Conservation (phyloP, 2,888 invertebrate species). For the Pachycephus smyrnensis region DNA sequence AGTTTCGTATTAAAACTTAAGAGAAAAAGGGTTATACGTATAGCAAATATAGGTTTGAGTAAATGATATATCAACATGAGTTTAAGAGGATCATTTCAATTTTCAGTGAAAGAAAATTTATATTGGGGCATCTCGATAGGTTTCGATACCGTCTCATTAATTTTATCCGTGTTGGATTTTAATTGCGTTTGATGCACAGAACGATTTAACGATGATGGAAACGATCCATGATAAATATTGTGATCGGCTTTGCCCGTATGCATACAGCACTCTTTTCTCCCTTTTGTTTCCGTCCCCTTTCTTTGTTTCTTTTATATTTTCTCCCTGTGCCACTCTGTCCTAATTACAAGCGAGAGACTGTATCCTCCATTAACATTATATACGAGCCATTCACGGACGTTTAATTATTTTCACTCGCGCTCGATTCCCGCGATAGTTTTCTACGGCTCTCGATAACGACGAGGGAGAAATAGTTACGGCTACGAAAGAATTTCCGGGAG, state of each 20-base stretch:
- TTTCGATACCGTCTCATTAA: background rate
- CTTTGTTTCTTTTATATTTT: slow-evolving; percentile 8
- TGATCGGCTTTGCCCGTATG: background rate
- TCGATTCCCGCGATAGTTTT: background rate
- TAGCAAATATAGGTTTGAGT: too few species aligned
- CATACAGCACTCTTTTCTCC: background rate
- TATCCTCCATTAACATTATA: slow-evolving; percentile 19
- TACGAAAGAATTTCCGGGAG: background rate
- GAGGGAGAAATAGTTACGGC: background rate
- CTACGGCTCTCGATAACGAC: background rate
- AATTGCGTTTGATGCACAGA: slow-evolving; percentile 14
- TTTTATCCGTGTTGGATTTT: background rate
- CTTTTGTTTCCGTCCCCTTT: background rate
- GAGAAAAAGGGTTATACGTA: background rate
- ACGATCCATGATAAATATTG: slow-evolving; percentile 18
- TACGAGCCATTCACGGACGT: slow-evolving; percentile 14
- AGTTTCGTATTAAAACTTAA: background rate
- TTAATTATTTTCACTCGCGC: slow-evolving; percentile 15
- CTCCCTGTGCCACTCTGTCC: slow-evolving; percentile 4
- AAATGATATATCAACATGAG: too few species aligned
- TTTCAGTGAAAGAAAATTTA: too few species aligned
- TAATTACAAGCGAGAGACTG: slow-evolving; percentile 17
- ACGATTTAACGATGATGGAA: slow-evolving; percentile 21
- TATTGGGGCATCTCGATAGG: too few species aligned
- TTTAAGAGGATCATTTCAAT: too few species aligned